phyloP scores from a whole-genome alignment of 2,797 vertebrate genomes.

The Agapornis canus region DNA sequence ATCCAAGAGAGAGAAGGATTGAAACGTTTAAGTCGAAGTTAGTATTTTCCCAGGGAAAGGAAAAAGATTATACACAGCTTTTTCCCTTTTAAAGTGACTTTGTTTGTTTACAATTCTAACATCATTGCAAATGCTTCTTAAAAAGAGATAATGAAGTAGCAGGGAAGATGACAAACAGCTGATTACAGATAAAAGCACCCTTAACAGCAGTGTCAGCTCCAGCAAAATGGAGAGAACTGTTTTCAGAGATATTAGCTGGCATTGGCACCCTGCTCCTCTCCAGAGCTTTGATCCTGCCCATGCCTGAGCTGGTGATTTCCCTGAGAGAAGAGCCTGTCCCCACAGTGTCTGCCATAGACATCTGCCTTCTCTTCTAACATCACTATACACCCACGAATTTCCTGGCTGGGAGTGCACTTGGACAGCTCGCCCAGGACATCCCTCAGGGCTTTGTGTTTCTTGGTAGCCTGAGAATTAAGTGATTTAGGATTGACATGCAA shows the following conservation, averaged over 20 bases:
- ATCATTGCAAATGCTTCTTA: conserved; percentile 43
- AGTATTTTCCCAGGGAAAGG: conserved; percentile 66
- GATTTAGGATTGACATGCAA: conserved; percentile 49
- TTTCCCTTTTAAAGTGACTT: conserved; percentile 56
- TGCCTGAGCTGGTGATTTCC: not conserved
- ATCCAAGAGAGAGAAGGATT: conserved; percentile 50
- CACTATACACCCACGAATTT: conserved; percentile 63
- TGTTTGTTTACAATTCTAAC: conserved; percentile 62
- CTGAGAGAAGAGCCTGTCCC: not conserved
- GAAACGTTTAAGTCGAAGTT: conserved; percentile 33
- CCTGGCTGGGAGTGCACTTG: conserved; percentile 60
- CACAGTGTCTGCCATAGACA: not conserved
- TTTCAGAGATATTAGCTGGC: conserved; percentile 38
- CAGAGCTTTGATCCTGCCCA: not conserved
- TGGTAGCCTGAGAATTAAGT: conserved; percentile 65
- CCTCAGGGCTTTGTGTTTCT: conserved; percentile 51
- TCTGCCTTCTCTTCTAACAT: conserved; percentile 58
- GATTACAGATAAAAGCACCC: conserved; percentile 60
- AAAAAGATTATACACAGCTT: conserved; percentile 41
- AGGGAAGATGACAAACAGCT: conserved; percentile 57
- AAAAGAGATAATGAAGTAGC: conserved; percentile 59
- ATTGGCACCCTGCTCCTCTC: conserved; percentile 11
- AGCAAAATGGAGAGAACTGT: conserved; percentile 12
- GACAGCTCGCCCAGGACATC: conserved; percentile 56
- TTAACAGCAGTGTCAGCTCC: conserved; percentile 18